Evolutionary conservation across 2,888 invertebrate genomes (phyloP).

Genomic region (Cephonodes hylas): DNA sequence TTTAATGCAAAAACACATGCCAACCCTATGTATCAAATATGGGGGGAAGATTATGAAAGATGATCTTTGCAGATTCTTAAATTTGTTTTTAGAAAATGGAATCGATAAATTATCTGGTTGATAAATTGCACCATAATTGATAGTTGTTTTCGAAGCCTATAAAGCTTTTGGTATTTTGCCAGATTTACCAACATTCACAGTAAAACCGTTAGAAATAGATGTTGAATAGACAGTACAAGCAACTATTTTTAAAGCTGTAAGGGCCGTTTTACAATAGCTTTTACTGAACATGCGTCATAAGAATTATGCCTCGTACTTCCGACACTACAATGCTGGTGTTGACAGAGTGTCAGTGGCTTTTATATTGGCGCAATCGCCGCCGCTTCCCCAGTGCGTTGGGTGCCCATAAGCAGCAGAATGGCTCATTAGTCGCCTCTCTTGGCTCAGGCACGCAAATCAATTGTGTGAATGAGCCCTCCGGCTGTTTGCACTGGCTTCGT

Average conservation of each 20-base stretch:
- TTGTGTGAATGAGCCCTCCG: slow-evolving; percentile 13
- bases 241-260: not conserved
- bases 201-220: not conserved
- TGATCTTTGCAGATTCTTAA: not conserved
- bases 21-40: not conserved
- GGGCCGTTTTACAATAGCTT: not conserved
- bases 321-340: not conserved
- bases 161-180: slow-evolving; percentile 3
- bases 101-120: not conserved
- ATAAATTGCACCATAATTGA: slow-evolving; percentile 1
- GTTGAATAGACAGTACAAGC: not conserved
- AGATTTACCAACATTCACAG: not conserved
- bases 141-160: not conserved
- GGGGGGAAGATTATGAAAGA: not conserved
- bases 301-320: not conserved
- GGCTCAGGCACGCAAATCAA: not conserved
- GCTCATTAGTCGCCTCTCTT: slow-evolving; percentile 4
- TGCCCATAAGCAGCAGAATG: not conserved
- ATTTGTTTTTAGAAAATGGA: not conserved
- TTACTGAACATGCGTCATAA: not conserved
- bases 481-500: not conserved
- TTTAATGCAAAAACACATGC: not conserved
- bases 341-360: not conserved
- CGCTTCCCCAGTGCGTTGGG: not conserved
- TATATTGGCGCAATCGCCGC: not conserved